A percentile compares a stretch with the other conserved stretches of the same genome.
These are phyloP conservation scores for Cyclargus thomasi DNA, from an alignment of 1,140 invertebrate species.

Conservation along the genomic window DNA sequence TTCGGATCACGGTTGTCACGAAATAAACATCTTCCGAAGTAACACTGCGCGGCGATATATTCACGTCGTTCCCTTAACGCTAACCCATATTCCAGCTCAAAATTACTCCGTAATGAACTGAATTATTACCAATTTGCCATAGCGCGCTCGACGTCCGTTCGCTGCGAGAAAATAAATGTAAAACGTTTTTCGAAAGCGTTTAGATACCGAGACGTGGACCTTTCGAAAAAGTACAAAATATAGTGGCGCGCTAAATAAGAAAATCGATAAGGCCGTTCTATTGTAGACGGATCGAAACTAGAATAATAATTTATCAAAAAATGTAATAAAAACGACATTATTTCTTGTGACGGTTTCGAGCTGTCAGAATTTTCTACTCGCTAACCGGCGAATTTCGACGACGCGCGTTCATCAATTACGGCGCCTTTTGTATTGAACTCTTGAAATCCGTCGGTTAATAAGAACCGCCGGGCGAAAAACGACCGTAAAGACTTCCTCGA, in stretches of 20 bases:
- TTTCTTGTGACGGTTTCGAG: slow-evolving; percentile 65
- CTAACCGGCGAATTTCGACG: slow-evolving; percentile 45
- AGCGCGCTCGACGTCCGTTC: slow-evolving; percentile 62
- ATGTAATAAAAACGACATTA: slow-evolving; percentile 75
- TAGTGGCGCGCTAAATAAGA: slow-evolving; percentile 63
- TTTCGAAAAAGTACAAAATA: slow-evolving; percentile 68
- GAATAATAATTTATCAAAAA: slow-evolving; percentile 74
- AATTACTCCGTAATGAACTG: slow-evolving; percentile 68
- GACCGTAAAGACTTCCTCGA: slow-evolving; percentile 50
- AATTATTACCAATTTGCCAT: slow-evolving; percentile 71
- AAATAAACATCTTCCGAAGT: slow-evolving; percentile 33
- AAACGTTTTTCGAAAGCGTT: slow-evolving; percentile 71
- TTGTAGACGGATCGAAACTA: slow-evolving; percentile 58
- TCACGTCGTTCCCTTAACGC: slow-evolving; percentile 31
- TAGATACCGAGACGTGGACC: slow-evolving; percentile 55
- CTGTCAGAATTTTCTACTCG: slow-evolving; percentile 72
- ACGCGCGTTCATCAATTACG: slow-evolving; percentile 15
- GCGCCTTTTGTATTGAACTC: slow-evolving; percentile 17
- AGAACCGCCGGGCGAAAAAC: slow-evolving; percentile 36
- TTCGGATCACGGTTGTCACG: slow-evolving; percentile 39
- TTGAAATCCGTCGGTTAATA: slow-evolving; percentile 49
- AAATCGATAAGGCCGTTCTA: slow-evolving; percentile 67
- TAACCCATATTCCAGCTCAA: slow-evolving; percentile 68
- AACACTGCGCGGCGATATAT: slow-evolving; percentile 21
- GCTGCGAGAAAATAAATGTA: slow-evolving; percentile 61